These are phyloP conservation scores for Enteromius trimaculatus DNA, from an alignment of 2,797 vertebrate genomes.

Conservation along the genomic window DNA sequence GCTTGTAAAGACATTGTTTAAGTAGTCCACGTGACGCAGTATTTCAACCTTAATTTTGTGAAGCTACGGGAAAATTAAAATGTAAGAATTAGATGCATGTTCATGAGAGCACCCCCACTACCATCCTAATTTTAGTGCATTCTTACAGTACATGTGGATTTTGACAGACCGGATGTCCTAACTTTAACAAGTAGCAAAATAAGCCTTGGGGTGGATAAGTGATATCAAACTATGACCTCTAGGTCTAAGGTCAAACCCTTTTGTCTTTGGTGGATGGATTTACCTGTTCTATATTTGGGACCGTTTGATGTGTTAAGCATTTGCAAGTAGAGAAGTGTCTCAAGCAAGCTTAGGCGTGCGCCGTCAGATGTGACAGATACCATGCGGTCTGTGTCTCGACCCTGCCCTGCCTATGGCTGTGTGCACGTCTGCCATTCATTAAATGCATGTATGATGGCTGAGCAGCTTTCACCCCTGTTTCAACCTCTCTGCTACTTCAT, in stretches of 20 bases:
- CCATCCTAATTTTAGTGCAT: background rate
- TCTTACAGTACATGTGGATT: background rate
- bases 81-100: background rate
- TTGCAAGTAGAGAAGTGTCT: constrained; percentile 13
- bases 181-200: constrained; percentile 20
- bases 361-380: constrained; percentile 27
- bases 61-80: background rate
- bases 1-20: background rate
- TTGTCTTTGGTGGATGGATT: constrained; percentile 11
- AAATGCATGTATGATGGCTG: background rate
- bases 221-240: constrained; percentile 6
- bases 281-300: background rate
- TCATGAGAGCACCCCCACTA: background rate
- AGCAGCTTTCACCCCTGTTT: background rate
- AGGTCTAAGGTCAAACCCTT: background rate
- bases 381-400: constrained; percentile 13
- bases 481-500: background rate
- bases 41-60: background rate
- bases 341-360: constrained; percentile 23
- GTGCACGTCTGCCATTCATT: constrained; percentile 18
- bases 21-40: background rate
- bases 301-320: constrained; percentile 27
- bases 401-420: constrained; percentile 18
- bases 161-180: background rate
- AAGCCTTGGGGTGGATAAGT: background rate